Conservation (phyloP, 2,888 invertebrate species). For the Synanthedon tipuliformis region DNA sequence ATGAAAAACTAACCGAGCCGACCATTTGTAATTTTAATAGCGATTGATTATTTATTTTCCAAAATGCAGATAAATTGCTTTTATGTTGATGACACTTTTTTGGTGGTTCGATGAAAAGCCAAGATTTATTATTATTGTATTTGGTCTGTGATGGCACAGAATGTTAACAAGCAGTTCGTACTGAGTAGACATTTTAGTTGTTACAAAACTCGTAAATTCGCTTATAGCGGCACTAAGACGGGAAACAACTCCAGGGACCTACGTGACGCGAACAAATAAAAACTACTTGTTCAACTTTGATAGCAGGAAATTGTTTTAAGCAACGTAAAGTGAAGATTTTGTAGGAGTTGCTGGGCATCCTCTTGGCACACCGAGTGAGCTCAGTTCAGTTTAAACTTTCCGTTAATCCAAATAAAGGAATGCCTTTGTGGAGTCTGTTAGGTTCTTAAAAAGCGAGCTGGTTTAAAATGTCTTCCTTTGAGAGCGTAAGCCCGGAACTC, state of each 20-base stretch:
- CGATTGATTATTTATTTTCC: too few species aligned
- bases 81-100: too few species aligned
- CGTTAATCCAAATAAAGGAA: background rate
- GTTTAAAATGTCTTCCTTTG: background rate
- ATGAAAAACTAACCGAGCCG: too few species aligned
- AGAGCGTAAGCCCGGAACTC: too few species aligned
- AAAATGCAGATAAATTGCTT: too few species aligned
- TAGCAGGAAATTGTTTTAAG: constrained; percentile 55
- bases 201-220: constrained; percentile 40
- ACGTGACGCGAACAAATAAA: constrained; percentile 52
- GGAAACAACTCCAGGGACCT: constrained; percentile 46
- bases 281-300: constrained; percentile 48
- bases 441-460: background rate
- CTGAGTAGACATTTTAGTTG: constrained; percentile 22
- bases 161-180: background rate
- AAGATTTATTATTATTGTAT: too few species aligned
- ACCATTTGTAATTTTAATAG: too few species aligned
- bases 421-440: background rate
- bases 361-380: constrained; percentile 13
- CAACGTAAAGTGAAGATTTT: constrained; percentile 40
- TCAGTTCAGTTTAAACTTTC: background rate
- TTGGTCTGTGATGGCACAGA: too few species aligned
- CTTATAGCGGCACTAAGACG: constrained; percentile 45
- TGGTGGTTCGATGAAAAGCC: too few species aligned
- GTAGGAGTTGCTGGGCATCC: constrained; percentile 24